phyloP scores from a whole-genome alignment of 2,113 vertebrate genomes.

The Aphyosemion australe region DNA sequence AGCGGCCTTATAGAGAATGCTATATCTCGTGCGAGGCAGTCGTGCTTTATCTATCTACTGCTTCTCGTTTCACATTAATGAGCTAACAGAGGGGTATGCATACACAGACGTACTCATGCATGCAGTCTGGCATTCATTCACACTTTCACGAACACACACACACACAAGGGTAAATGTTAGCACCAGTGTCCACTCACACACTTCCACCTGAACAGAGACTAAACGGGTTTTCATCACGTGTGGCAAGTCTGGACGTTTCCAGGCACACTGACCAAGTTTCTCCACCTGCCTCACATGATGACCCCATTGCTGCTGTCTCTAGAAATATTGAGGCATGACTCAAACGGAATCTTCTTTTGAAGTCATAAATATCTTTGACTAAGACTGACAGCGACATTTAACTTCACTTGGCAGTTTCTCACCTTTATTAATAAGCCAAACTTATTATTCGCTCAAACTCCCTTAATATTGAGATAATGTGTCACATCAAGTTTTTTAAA shows the following conservation, averaged over 20 bases:
- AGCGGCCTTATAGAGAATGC: constrained; percentile 35
- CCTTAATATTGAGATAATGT: constrained; percentile 75
- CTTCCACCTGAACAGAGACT: not conserved
- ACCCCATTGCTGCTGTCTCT: constrained; percentile 29
- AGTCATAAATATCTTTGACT: constrained; percentile 34
- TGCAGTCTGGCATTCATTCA: constrained; percentile 6
- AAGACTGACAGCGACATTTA: constrained; percentile 77
- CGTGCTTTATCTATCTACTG: constrained; percentile 38
- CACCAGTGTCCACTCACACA: not conserved
- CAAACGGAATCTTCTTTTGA: constrained; percentile 50
- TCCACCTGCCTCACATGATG: constrained; percentile 8
- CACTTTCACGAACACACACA: not conserved
- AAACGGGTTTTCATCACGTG: constrained; percentile 18
- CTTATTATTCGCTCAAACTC: constrained; percentile 71
- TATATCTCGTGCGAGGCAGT: constrained; percentile 35
- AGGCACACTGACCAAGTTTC: constrained; percentile 1
- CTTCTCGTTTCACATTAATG: constrained; percentile 33
- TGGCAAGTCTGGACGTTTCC: constrained; percentile 4
- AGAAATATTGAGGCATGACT: constrained; percentile 48
- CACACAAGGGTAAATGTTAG: not conserved
- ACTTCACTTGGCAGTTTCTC: constrained; percentile 66
- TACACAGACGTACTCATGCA: constrained; percentile 3
- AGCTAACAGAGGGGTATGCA: constrained; percentile 1
- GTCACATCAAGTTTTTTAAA: constrained; percentile 64
- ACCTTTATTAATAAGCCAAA: constrained; percentile 74